Base-by-base conservation (phyloP, 1,140 invertebrate species). In the Idris sp. region DNA sequence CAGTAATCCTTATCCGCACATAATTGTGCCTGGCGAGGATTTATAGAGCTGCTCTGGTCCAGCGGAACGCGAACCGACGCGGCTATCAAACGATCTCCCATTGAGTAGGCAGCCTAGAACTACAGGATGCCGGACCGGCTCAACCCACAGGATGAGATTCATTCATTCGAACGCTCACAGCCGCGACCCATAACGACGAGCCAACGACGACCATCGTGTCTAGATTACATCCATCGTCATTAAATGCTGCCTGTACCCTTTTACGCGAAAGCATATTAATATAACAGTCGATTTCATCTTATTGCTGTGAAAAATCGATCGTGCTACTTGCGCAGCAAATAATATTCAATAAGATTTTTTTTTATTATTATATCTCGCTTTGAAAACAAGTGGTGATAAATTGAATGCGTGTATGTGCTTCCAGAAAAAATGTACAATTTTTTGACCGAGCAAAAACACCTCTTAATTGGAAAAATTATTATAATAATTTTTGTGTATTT, bases 11-110 rank as follows among this genome's bases (percentile, higher is more conserved):
- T 75, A 82, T 80, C 77, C 76, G 67, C 77, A 78, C 75, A 84
- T 84, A 84, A 84, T 84, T 84, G 83, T 82, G 79, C 81, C 78
- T 77, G 74, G 71, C 69, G 69, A 84, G 80, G 80, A 84, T 84
- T 84, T 84, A 84, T 84, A 83, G 83, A 76, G 80, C 78, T 74
- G 74, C 74, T 81, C 72, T 51, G 41, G 56, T 62, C 41, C 68
- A 61, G 26, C 41, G 48, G 43, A 74, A 74, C 58, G 68, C 62
- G 62, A 48, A 62, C 58, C 75, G 73, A 79, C 72, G 51, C 51
- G 43, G 78, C 79, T 84, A 84, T 83, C 82, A 22, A 22, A 36
- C 77, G 77, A 82, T 83, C 81, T 83, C 79, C 81, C 80, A 82
- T 82, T 82, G 75, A 82, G 78, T 59, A 77, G 74, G 44, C 77